These are phyloP conservation scores for Chrysolina haemoptera DNA, from an alignment of 2,888 invertebrate species.

Conservation along the genomic window DNA sequence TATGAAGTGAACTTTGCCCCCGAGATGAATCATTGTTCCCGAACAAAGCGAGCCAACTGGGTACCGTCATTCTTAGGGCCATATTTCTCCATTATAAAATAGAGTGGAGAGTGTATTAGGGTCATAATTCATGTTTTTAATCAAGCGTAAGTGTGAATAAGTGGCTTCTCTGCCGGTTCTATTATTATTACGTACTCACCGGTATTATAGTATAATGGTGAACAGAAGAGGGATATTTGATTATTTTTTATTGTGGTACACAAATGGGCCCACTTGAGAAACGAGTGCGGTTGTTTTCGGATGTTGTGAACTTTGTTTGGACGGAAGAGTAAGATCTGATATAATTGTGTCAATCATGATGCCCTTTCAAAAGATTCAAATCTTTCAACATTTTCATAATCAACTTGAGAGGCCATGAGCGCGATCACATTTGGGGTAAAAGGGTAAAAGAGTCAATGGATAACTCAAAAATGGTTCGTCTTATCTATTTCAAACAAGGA, in stretches of 20 bases:
- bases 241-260: constrained; percentile 25
- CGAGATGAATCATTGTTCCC: constrained; percentile 37
- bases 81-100: constrained; percentile 49
- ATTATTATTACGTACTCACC: constrained; percentile 36
- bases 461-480: too few species aligned
- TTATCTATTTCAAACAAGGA: too few species aligned
- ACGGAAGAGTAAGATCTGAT: neutral
- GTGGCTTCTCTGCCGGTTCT: constrained; percentile 49
- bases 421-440: too few species aligned
- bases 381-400: too few species aligned
- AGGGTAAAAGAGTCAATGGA: too few species aligned
- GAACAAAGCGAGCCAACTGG: constrained; percentile 16
- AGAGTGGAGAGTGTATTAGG: constrained; percentile 45
- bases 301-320: neutral
- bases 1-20: constrained; percentile 37
- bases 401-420: too few species aligned
- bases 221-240: constrained; percentile 26
- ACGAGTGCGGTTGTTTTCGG: constrained; percentile 4
- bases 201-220: constrained; percentile 18
- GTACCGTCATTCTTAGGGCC: constrained; percentile 40
- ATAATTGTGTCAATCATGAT: neutral
- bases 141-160: constrained; percentile 55
- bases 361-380: neutral
- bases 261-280: constrained; percentile 11
- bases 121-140: constrained; percentile 55